These are phyloP conservation scores for Molorchus minor DNA, from an alignment of 2,888 invertebrate genomes.

Conservation along the genomic window DNA sequence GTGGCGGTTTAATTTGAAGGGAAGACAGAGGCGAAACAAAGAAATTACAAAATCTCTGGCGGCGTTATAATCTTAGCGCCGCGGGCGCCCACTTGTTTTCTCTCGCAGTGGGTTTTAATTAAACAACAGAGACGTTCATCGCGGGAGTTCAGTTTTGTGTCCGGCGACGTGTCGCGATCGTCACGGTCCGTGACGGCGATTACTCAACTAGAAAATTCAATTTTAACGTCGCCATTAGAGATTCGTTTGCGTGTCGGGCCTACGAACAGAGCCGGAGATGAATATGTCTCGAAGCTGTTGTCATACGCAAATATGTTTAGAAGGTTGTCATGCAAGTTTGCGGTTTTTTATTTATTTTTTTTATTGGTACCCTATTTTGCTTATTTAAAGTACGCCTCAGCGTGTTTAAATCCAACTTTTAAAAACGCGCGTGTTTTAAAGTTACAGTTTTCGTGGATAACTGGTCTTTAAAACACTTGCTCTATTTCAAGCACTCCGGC, in stretches of 20 bases:
- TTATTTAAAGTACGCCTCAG: no score
- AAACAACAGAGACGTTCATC: conserved; percentile 17
- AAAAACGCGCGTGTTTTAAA: no score
- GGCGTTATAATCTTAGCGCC: conserved; percentile 3
- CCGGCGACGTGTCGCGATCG: conserved; percentile 38
- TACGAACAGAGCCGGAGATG: no score
- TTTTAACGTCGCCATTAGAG: conserved; percentile 54
- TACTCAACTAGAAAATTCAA: conserved; percentile 58
- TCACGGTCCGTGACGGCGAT: conserved; percentile 50
- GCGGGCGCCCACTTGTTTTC: conserved; percentile 5
- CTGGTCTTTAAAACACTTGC: no score
- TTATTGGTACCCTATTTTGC: no score
- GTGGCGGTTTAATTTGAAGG: conserved; percentile 14
- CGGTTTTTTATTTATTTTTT: no score
- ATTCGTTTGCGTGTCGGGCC: conserved; percentile 55
- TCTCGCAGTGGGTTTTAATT: conserved; percentile 21
- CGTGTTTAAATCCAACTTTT: no score
- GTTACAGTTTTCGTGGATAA: no score
- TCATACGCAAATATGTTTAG: no score
- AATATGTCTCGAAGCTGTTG: no score
- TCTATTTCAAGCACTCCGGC: no score
- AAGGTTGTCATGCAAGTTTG: no score
- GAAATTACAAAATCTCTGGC: conserved; percentile 12
- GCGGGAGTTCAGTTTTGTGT: conserved; percentile 26
- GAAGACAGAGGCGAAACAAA: not conserved